Evolutionary conservation across 2,888 invertebrate genomes (phyloP).

Genomic region (Papilio elwesi): DNA sequence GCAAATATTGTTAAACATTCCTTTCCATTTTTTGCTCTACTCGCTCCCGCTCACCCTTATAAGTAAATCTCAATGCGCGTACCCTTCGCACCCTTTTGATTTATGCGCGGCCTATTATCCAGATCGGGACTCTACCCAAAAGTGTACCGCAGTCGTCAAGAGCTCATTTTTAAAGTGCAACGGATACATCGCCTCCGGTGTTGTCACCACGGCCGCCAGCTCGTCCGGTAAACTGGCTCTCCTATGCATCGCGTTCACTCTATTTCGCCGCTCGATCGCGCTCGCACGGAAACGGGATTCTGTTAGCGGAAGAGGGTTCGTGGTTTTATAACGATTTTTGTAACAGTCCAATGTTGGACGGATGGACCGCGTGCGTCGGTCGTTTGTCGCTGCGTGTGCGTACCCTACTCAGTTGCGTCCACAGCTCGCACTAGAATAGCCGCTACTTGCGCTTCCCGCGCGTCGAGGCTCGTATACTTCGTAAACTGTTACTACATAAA

Average conservation of each 20-base stretch:
- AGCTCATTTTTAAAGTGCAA: slow-evolving; percentile 74
- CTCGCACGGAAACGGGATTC: slow-evolving; percentile 72
- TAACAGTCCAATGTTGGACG: slow-evolving; percentile 54
- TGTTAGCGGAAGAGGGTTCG: slow-evolving; percentile 69
- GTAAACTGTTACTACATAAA: slow-evolving; percentile 59
- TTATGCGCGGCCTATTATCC: slow-evolving; percentile 68
- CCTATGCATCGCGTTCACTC: slow-evolving; percentile 61
- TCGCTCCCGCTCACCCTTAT: slow-evolving; percentile 61
- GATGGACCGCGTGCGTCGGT: slow-evolving; percentile 67
- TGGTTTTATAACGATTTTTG: slow-evolving; percentile 68
- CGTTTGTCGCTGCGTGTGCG: slow-evolving; percentile 67
- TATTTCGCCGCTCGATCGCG: slow-evolving; percentile 70
- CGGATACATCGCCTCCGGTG: slow-evolving; percentile 79
- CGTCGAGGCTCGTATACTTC: slow-evolving; percentile 54
- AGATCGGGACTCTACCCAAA: slow-evolving; percentile 65
- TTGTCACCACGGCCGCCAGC: slow-evolving; percentile 69
- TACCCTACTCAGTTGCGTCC: slow-evolving; percentile 70
- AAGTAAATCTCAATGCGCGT: slow-evolving; percentile 54
- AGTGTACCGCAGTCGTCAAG: slow-evolving; percentile 58
- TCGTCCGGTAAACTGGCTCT: slow-evolving; percentile 60
- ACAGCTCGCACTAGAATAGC: slow-evolving; percentile 78
- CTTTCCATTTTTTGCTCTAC: slow-evolving; percentile 58
- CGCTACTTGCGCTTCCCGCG: slow-evolving; percentile 66
- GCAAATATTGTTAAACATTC: slow-evolving; percentile 48
- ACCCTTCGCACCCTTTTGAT: slow-evolving; percentile 73